Evolutionary conservation across 2,888 invertebrate genomes (phyloP).

Genomic region (Orthonevra nobilis): DNA sequence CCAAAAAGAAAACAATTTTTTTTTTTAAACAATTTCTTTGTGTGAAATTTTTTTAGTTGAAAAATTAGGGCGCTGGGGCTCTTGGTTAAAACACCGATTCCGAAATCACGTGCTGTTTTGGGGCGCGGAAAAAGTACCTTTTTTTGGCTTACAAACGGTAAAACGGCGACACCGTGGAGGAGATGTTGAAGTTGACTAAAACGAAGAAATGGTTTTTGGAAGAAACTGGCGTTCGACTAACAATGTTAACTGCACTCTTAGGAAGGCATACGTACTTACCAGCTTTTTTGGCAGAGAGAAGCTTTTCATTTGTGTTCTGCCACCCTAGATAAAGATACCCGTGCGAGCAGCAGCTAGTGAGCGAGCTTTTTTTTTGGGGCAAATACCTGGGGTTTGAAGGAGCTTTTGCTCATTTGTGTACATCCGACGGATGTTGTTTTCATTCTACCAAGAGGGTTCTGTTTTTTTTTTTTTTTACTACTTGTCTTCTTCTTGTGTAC

Average conservation of each 20-base stretch:
- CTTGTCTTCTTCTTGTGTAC: slow-evolving; percentile 8
- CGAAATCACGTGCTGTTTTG: slow-evolving; percentile 31
- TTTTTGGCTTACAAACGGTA: too few species aligned
- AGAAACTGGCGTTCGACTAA: slow-evolving; percentile 67
- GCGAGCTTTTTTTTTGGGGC: slow-evolving; percentile 49
- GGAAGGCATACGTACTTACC: slow-evolving; percentile 43
- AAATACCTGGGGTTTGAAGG: slow-evolving; percentile 40
- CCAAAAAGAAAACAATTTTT: not conserved
- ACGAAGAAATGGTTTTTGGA: slow-evolving; percentile 61
- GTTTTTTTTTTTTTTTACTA: not conserved
- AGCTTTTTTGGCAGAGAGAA: slow-evolving; percentile 51
- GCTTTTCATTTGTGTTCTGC: slow-evolving; percentile 52
- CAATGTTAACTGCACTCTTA: slow-evolving; percentile 61
- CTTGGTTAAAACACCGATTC: not conserved
- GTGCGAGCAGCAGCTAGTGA: not conserved
- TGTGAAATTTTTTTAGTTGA: slow-evolving; percentile 5
- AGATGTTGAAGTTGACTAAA: slow-evolving; percentile 54
- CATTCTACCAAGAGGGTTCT: not conserved
- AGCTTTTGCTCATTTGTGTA: slow-evolving; percentile 23
- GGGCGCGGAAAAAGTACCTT: slow-evolving; percentile 4
- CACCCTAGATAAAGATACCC: slow-evolving; percentile 62
- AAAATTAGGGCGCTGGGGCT: too few species aligned
- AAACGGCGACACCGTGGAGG: slow-evolving; percentile 29
- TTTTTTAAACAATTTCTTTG: not conserved
- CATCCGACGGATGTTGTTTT: slow-evolving; percentile 32